Evolutionary conservation across 2,888 invertebrate species (phyloP), one percentile per base, ranked within the genome.

Genomic region (Coelinius sp.): DNA sequence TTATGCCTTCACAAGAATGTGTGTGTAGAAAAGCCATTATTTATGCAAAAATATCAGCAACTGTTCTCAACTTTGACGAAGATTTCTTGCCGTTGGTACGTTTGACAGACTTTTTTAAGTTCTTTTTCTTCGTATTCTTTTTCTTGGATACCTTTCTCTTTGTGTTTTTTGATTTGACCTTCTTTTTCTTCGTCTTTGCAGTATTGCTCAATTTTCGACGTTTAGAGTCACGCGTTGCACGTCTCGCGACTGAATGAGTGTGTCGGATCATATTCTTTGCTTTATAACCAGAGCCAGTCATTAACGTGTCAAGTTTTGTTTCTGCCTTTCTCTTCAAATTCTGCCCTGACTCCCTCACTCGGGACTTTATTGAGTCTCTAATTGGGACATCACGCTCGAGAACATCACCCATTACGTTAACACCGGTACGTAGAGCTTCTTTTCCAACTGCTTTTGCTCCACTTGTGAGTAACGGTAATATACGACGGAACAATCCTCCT

Each of bases 11-110:
- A n/a, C n/a, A n/a, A n/a, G n/a, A n/a, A n/a, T n/a, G n/a, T n/a
- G n/a, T n/a, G n/a, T n/a, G n/a, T n/a, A 5, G 78, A 78, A 76
- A n/a, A n/a, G n/a, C n/a, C n/a, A n/a, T n/a, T n/a, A n/a, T n/a
- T 49, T 56, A 63, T 12, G 56, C 38, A 27, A 76, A 75, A 52
- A 76, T 76, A 59, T 75, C 76, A 0, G n/a, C 17, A 49, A 68
- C 62, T 12, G 7, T 53, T 53, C 14, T n/a, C 35, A 12, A 17
- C 14, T 53, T 67, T 12, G 38, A n/a, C n/a, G n/a, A n/a, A n/a
- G n/a, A n/a, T n/a, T n/a, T n/a, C n/a, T n/a, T n/a, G n/a, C n/a
- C n/a, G n/a, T n/a, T n/a, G n/a, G n/a, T n/a, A n/a, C n/a, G n/a
- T n/a, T n/a, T n/a, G n/a, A n/a, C n/a, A n/a, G n/a, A n/a, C n/a